Base-by-base conservation (phyloP, 2,113 vertebrate species). In the Colius striatus region DNA sequence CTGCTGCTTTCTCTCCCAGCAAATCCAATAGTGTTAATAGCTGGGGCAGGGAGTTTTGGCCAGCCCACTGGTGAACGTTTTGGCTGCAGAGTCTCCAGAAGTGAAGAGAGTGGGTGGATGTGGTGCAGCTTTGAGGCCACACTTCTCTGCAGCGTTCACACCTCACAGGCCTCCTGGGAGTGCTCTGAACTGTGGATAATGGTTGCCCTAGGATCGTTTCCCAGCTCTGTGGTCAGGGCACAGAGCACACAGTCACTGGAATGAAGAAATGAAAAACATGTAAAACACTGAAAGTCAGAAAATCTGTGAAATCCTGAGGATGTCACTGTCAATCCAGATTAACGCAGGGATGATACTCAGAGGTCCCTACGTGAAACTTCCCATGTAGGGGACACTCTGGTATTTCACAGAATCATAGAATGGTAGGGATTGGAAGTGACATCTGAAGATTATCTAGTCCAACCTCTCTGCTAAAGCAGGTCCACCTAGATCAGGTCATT, bases 61-160 rank as follows among this genome's bases (percentile, higher is more conserved):
- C 30, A 32, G 30, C 29, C 36, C 25, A 7, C 47, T 38, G 67
- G 3, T 4, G 73, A 27, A 5, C 0, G 6, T 58, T 51, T 19
- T 30, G 22, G 65, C 48, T 65, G 21, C 25, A 18, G 62, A 15
- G 51, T 63, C 38, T 58, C 58, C 16, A 13, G 7, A 2, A 0
- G 34, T 29, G 12, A 41, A 12, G 4, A 17, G 36, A 13, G 26
- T 2, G 15, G 53, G 27, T 13, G 26, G 38, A 8, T 26, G 66
- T 6, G 34, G 58, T 43, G 32, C 43, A 21, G 3, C 47, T 30
- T 55, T 11, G 27, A 41, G 60, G 17, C 9, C n/a, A 3, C 25
- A 0, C 5, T 29, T 10, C 43, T 26, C 41, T 4, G 36, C 53
- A 10, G 43, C 10, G 0, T 45, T 63, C 12, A 9, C 48, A 26